phyloP scores from a whole-genome alignment of 2,113 vertebrate species.

The Symphodus melops region DNA sequence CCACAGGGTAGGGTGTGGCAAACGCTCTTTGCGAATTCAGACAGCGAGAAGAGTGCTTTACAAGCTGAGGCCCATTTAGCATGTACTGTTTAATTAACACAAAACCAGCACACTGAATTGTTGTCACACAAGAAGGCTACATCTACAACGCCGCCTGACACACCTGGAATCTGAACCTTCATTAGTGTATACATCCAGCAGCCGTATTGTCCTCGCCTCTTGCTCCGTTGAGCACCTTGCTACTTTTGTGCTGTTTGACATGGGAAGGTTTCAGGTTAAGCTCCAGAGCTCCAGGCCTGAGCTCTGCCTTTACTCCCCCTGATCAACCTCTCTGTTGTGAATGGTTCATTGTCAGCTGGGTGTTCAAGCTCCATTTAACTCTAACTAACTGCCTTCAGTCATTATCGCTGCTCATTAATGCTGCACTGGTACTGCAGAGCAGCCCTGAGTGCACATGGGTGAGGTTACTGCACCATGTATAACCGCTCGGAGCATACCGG shows the following conservation, averaged over 20 bases:
- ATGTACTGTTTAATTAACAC: background rate
- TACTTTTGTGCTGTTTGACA: slow-evolving; percentile 37
- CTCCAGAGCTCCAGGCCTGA: slow-evolving; percentile 38
- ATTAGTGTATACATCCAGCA: slow-evolving; percentile 21
- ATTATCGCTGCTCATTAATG: slow-evolving; percentile 76
- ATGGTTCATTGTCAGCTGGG: slow-evolving; percentile 73
- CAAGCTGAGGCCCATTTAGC: no score
- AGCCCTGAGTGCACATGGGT: slow-evolving; percentile 48
- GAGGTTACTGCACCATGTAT: slow-evolving; percentile 45
- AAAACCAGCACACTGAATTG: background rate
- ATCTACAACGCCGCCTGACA: slow-evolving; percentile 1
- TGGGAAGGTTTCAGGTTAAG: slow-evolving; percentile 52
- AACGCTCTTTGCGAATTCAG: no score
- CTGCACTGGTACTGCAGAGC: slow-evolving; percentile 53
- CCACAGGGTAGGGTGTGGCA: no score
- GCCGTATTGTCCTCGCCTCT: slow-evolving; percentile 19
- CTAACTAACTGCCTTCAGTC: slow-evolving; percentile 76
- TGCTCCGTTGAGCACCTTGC: slow-evolving; percentile 12
- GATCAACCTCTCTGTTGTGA: slow-evolving; percentile 64
- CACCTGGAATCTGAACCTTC: slow-evolving; percentile 3
- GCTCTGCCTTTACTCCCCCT: slow-evolving; percentile 45
- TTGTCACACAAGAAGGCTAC: background rate
- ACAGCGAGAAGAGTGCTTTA: no score
- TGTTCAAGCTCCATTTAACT: slow-evolving; percentile 83
- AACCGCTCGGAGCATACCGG: slow-evolving; percentile 4